Percentiles rank a stretch among this genome's conserved stretches.
phyloP scores from a whole-genome alignment of 2,888 invertebrate species.

The Nephrotoma appendiculata region DNA sequence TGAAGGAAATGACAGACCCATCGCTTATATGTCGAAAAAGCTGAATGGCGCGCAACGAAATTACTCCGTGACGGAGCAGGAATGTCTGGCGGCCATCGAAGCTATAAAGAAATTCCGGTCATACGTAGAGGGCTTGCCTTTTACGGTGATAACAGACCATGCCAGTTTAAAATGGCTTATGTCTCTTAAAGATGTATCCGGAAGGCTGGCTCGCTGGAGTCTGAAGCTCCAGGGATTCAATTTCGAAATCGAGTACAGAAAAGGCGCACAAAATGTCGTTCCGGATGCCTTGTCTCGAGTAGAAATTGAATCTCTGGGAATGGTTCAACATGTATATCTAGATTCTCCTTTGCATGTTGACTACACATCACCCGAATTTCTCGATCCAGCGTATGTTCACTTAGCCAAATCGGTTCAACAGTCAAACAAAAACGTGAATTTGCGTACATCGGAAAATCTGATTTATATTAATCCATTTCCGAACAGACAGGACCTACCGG shows the following conservation, averaged over 20 bases:
- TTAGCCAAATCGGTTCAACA: no score
- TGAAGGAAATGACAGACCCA: neutral
- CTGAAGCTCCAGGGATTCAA: neutral
- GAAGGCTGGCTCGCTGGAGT: neutral
- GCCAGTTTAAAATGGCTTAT: neutral
- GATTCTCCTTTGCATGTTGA: no score
- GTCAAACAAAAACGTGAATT: no score
- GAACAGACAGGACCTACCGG: no score
- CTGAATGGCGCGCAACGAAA: neutral
- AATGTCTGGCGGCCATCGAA: neutral
- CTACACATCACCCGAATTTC: no score
- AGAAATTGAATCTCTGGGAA: no score
- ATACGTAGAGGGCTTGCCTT: neutral
- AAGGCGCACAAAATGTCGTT: neutral
- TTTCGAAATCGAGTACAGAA: neutral
- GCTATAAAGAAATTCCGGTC: neutral
- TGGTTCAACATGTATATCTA: no score
- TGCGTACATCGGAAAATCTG: no score
- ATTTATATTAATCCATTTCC: no score
- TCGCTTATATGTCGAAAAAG: neutral
- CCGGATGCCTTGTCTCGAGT: neutral
- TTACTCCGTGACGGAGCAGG: neutral
- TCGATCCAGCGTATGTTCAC: no score
- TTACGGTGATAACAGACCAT: neutral
- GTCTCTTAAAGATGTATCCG: neutral